phyloP scores from a whole-genome alignment of 2,797 vertebrate species.

The Helostoma temminkii region DNA sequence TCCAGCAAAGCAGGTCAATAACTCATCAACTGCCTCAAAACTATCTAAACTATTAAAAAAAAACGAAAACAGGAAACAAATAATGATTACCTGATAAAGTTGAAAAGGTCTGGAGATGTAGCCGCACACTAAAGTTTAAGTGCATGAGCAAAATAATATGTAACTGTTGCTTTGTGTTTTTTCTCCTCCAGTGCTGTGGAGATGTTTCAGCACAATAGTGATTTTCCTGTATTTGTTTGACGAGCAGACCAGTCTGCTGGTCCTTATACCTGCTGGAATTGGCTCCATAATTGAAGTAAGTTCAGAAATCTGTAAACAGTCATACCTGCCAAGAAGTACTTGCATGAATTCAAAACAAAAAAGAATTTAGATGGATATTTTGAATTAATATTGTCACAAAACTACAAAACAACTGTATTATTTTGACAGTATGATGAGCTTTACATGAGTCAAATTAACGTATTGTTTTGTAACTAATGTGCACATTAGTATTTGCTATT shows the following conservation, averaged over 20 bases:
- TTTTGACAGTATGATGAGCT: no score
- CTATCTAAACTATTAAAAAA: not conserved
- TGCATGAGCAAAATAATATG: not conserved
- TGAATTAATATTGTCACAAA: no score
- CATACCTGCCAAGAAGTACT: not conserved
- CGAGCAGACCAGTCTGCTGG: constrained; percentile 96
- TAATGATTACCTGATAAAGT: not conserved
- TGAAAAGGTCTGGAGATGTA: not conserved
- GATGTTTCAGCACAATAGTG: constrained; percentile 97
- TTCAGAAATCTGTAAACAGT: not conserved
- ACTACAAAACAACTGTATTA: no score
- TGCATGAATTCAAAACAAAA: not conserved
- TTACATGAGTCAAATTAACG: no score
- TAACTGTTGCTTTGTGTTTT: constrained; percentile 11
- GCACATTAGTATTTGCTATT: no score
- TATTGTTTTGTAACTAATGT: no score
- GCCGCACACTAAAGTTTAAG: not conserved
- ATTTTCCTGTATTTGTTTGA: constrained; percentile 98
- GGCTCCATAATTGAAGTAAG: constrained; percentile 95
- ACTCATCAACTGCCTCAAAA: no score
- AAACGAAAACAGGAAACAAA: not conserved
- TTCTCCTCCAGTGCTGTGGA: constrained; percentile 90
- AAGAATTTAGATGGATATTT: no score
- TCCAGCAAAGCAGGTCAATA: constrained; percentile 95
- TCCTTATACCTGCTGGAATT: constrained; percentile 94